A percentile compares a stretch with the other conserved stretches of the same genome.
Conservation (phyloP, 2,113 vertebrate genomes). For the Oriolus oriolus region DNA sequence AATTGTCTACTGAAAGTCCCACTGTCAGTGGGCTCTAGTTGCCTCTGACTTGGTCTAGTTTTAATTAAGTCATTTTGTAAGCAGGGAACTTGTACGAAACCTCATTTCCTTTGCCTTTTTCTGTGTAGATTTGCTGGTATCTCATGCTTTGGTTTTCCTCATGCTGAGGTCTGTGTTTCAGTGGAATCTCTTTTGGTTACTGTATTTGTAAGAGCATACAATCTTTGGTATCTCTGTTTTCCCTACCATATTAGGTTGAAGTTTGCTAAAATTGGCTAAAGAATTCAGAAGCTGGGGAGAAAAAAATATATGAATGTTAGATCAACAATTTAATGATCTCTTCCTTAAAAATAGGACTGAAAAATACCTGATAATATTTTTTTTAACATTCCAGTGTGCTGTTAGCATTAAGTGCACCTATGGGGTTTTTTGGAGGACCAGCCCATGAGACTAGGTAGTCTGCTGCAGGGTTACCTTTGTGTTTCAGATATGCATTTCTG, state of each 20-base stretch:
- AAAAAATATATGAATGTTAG: neutral
- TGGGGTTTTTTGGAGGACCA: neutral
- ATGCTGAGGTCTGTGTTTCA: neutral
- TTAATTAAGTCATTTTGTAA: neutral
- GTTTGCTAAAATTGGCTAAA: neutral
- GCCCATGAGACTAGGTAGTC: no score
- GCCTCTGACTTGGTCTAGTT: neutral
- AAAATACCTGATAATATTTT: neutral
- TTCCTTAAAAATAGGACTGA: neutral
- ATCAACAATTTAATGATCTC: neutral
- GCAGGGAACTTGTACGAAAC: neutral
- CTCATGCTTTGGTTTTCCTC: neutral
- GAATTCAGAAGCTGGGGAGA: neutral
- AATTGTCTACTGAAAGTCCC: neutral
- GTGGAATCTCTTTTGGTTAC: neutral
- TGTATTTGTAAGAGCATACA: neutral
- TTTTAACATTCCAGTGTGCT: neutral
- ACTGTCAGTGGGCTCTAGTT: neutral
- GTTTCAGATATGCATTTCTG: neutral
- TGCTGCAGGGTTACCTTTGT: neutral
- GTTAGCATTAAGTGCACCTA: neutral
- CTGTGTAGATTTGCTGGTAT: neutral
- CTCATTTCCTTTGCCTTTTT: neutral
- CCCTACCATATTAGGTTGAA: neutral
- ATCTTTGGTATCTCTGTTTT: neutral